phyloP scores from a whole-genome alignment of 1,140 invertebrate species.

The Heliconius hermathena region DNA sequence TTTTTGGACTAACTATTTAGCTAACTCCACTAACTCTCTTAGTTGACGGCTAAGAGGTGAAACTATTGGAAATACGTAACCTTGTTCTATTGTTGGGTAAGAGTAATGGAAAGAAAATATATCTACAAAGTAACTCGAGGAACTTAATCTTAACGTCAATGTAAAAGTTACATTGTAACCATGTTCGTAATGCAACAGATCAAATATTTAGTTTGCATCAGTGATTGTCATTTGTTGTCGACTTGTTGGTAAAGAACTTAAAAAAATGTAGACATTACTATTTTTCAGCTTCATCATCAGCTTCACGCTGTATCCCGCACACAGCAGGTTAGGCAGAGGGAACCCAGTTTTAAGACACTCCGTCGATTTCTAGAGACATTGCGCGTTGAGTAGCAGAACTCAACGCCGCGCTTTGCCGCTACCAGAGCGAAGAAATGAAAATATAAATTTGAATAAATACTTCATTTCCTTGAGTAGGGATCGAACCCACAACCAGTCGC shows the following conservation, averaged over 20 bases:
- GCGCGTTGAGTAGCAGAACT: too few relatives aligned
- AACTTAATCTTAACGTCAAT: constrained; percentile 15
- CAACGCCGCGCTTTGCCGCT: too few relatives aligned
- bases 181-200: not conserved
- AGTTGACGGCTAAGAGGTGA: constrained; percentile 20
- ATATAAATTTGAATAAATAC: too few relatives aligned
- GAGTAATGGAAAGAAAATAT: constrained; percentile 28
- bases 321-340: too few relatives aligned
- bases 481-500: too few relatives aligned
- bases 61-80: constrained; percentile 5
- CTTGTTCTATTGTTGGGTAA: constrained; percentile 20
- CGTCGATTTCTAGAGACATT: too few relatives aligned
- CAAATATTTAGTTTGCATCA: not conserved
- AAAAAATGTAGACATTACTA: not conserved
- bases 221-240: not conserved
- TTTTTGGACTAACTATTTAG: constrained; percentile 18
- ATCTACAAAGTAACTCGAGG: not conserved
- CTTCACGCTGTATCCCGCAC: too few relatives aligned
- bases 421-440: too few relatives aligned
- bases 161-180: constrained; percentile 5
- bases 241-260: not conserved
- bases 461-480: too few relatives aligned
- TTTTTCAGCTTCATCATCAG: too few relatives aligned
- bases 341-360: too few relatives aligned
- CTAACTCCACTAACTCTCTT: constrained; percentile 23